A percentile compares a stretch with the other conserved stretches of the same genome.
Evolutionary conservation across 2,797 vertebrate genomes (phyloP).

Genomic region (Pseudomugil gertrudae): DNA sequence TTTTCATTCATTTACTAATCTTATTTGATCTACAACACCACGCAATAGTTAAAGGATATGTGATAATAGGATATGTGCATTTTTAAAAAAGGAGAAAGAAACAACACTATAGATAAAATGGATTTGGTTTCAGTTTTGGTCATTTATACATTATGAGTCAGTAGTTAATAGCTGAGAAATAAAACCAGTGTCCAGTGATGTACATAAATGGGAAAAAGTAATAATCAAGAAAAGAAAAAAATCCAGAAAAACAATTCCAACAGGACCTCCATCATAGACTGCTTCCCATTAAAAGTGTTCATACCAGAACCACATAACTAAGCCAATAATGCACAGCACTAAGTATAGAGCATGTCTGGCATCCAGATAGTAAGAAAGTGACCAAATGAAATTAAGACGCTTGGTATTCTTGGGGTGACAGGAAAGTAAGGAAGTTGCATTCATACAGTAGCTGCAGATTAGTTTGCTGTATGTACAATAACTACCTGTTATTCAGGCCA

Average conservation of each 20-base stretch:
- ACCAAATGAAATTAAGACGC: too few relatives aligned
- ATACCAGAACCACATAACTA: neutral
- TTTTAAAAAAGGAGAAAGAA: too few relatives aligned
- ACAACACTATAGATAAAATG: too few relatives aligned
- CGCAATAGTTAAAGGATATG: neutral
- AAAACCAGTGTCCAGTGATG: neutral
- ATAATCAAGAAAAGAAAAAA: neutral
- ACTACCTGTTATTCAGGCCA: too few relatives aligned
- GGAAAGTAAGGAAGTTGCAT: too few relatives aligned
- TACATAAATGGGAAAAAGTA: too few relatives aligned
- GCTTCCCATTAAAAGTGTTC: neutral
- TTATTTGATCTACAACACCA: neutral
- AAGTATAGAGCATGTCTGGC: neutral
- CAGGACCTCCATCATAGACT: neutral
- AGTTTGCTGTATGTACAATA: too few relatives aligned
- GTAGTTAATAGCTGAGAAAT: neutral
- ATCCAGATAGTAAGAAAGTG: neutral
- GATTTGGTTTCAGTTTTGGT: neutral
- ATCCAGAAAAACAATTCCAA: neutral
- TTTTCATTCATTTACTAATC: neutral
- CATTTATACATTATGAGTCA: neutral
- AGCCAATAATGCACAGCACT: neutral
- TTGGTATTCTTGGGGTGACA: too few relatives aligned
- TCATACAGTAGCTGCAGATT: too few relatives aligned
- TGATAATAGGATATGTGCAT: too few relatives aligned